phyloP scores from a whole-genome alignment of 2,888 invertebrate genomes.

The Leptopterna dolabrata region DNA sequence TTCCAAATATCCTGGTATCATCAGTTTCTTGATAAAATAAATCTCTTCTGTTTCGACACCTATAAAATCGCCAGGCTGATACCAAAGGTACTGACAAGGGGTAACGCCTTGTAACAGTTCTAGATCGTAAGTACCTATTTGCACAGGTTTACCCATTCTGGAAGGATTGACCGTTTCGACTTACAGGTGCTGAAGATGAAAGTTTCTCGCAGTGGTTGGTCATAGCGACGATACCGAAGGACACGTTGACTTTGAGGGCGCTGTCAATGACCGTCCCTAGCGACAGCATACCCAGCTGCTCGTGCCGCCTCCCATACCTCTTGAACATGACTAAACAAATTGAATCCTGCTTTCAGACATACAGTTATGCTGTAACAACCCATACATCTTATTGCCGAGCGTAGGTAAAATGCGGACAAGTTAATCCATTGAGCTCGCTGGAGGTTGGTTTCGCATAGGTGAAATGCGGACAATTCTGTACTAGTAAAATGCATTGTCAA shows the following conservation, averaged over 20 bases:
- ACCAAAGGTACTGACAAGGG: too few relatives aligned
- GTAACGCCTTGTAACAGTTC: too few relatives aligned
- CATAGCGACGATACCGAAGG: slow-evolving; percentile 49
- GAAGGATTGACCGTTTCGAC: neutral
- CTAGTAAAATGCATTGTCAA: too few relatives aligned
- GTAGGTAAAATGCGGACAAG: neutral
- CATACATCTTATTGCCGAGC: too few relatives aligned
- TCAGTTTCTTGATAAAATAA: too few relatives aligned
- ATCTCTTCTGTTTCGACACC: too few relatives aligned
- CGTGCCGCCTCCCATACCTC: slow-evolving; percentile 38
- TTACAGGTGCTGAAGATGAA: slow-evolving; percentile 31
- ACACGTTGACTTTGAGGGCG: slow-evolving; percentile 43
- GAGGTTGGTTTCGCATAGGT: too few relatives aligned
- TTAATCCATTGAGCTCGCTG: neutral
- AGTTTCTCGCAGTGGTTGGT: slow-evolving; percentile 41
- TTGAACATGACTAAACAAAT: slow-evolving; percentile 34
- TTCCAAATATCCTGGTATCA: too few relatives aligned
- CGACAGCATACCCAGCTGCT: slow-evolving; percentile 35
- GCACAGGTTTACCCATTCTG: too few relatives aligned
- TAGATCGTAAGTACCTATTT: too few relatives aligned
- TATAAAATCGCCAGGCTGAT: too few relatives aligned
- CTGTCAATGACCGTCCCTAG: slow-evolving; percentile 35
- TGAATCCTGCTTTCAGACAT: neutral
- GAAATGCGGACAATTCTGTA: too few relatives aligned
- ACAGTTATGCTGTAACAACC: neutral